phyloP scores from a whole-genome alignment of 2,888 invertebrate species.

The Leucania comma region DNA sequence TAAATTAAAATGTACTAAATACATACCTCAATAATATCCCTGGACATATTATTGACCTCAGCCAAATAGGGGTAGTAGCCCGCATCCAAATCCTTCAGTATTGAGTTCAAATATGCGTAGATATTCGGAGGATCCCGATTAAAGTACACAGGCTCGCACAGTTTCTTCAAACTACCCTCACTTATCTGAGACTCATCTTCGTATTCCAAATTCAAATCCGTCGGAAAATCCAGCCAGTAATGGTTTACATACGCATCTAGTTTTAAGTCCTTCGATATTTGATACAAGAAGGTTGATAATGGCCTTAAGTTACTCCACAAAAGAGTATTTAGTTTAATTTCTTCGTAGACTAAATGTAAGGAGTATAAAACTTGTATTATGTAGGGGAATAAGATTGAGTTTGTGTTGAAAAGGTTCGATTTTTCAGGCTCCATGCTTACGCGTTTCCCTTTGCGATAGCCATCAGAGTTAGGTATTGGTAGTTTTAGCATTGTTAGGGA shows the following conservation, averaged over 20 bases:
- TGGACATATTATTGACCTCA: conserved; percentile 93
- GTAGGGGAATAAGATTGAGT: conserved; percentile 93
- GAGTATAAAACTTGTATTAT: conserved; percentile 94
- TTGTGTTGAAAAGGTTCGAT: conserved; percentile 90
- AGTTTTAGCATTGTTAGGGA: conserved; percentile 86
- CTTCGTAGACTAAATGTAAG: conserved; percentile 97
- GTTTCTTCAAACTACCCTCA: conserved; percentile 89
- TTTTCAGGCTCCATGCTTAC: conserved; percentile 72
- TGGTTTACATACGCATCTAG: conserved; percentile 93
- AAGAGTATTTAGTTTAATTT: conserved; percentile 95
- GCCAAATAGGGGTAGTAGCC: conserved; percentile 93
- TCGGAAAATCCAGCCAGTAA: conserved; percentile 96
- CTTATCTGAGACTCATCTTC: conserved; percentile 89
- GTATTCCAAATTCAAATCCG: conserved; percentile 86
- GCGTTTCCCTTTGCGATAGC: conserved; percentile 59
- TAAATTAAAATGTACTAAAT: background rate
- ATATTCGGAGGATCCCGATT: conserved; percentile 92
- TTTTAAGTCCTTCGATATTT: conserved; percentile 94
- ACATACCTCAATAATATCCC: conserved; percentile 94
- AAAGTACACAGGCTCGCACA: conserved; percentile 92
- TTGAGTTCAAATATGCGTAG: conserved; percentile 92
- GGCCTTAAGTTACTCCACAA: conserved; percentile 92
- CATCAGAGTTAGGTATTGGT: conserved; percentile 62
- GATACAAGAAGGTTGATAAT: conserved; percentile 93
- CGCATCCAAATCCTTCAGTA: conserved; percentile 90